phyloP scores from a whole-genome alignment of 2,888 invertebrate genomes.

The Campaea margaritaria region DNA sequence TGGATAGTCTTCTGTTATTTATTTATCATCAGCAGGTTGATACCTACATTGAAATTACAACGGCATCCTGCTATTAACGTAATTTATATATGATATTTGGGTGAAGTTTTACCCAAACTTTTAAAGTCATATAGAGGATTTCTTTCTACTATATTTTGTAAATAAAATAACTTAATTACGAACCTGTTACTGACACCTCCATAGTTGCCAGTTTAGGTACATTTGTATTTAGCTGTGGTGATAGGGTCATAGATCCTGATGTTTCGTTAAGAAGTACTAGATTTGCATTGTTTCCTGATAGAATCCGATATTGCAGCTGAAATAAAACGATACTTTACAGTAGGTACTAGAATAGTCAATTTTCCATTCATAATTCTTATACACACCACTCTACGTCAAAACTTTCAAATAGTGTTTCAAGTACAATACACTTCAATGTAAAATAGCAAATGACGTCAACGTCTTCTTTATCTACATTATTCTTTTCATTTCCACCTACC shows the following conservation, averaged over 20 bases:
- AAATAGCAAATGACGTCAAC: too few species aligned
- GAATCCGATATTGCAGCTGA: conserved; percentile 91
- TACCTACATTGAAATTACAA: too few species aligned
- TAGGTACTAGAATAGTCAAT: not conserved
- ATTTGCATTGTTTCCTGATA: conserved; percentile 97
- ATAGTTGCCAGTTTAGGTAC: conserved; percentile 97
- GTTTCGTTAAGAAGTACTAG: conserved; percentile 93
- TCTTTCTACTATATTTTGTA: too few species aligned
- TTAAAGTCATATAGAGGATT: too few species aligned
- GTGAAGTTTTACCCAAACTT: too few species aligned
- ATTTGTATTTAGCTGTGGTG: conserved; percentile 97
- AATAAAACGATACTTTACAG: conserved; percentile 29
- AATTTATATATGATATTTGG: too few species aligned
- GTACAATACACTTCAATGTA: too few species aligned
- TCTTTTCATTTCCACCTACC: conserved; percentile 53
- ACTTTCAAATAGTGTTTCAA: too few species aligned
- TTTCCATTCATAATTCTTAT: not conserved
- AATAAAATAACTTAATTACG: conserved; percentile 20
- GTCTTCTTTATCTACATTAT: not conserved
- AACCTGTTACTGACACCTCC: conserved; percentile 95
- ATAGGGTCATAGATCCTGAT: conserved; percentile 93
- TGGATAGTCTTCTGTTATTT: not conserved
- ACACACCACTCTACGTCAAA: too few species aligned
- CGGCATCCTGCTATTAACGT: too few species aligned
- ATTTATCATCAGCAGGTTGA: too few species aligned